phyloP scores from a whole-genome alignment of 1,140 invertebrate genomes.

The Ceratitis capitata region DNA sequence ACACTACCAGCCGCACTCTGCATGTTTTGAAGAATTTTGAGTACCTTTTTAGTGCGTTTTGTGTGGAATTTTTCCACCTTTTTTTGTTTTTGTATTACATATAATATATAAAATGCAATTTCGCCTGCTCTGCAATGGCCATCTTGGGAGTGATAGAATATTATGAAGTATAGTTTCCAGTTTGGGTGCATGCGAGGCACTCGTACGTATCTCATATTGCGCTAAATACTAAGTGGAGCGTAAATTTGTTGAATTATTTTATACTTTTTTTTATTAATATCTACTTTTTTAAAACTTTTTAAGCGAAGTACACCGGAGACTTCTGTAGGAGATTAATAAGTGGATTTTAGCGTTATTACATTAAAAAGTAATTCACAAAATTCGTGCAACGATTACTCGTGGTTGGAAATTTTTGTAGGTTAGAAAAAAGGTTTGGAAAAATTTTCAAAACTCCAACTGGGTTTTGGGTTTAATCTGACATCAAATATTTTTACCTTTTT shows the following conservation, averaged over 20 bases:
- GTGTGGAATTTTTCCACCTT: not conserved
- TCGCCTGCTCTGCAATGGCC: not conserved
- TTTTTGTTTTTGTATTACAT: not conserved
- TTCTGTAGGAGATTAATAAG: not conserved
- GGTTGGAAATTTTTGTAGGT: no score
- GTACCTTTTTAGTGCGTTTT: constrained; percentile 21
- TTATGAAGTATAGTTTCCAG: constrained; percentile 23
- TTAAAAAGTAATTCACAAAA: no score
- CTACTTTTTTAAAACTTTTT: not conserved
- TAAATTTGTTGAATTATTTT: not conserved
- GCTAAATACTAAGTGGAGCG: constrained; percentile 3
- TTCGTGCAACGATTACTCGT: no score
- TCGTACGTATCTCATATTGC: no score
- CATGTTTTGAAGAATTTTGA: constrained; percentile 12
- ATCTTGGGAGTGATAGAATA: constrained; percentile 19
- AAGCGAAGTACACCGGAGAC: not conserved
- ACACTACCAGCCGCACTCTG: not conserved
- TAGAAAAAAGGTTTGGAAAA: no score
- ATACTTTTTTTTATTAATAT: no score
- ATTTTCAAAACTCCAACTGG: no score
- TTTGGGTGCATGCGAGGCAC: not conserved
- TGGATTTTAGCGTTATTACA: no score
- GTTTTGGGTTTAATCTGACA: no score
- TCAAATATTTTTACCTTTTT: no score
- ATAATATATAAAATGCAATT: not conserved